Evolutionary conservation across 2,113 vertebrate genomes (phyloP), one percentile per base, ranked within the genome.

Genomic region (Pseudois nayaur): DNA sequence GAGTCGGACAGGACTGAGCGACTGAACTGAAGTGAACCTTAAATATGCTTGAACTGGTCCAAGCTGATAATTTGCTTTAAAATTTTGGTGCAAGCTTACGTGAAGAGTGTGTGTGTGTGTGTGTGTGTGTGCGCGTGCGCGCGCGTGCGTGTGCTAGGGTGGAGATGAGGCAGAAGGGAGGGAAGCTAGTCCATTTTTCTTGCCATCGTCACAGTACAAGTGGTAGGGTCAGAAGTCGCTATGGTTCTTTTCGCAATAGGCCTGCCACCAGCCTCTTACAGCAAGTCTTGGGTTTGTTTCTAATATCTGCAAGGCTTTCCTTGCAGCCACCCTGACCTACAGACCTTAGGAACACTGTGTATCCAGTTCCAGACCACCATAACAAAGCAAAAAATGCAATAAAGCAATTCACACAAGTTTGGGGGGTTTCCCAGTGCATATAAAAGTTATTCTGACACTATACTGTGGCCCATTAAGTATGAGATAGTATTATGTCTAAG

Each of bases 101-200:
- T 17, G 19, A 31, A 40, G 67, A 40, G 40, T 25, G 6, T 8
- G 52, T 17, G 21, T 27, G 29, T 4, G 71, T 21, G 21, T n/a
- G n/a, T n/a, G n/a, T n/a, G n/a, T 31, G 31, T 3, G 6, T 14
- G 5, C 17, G 27, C 3, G 15, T 12, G 59, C 36, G 0, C 0
- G 19, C 2, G 2, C 1, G 3, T 5, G 6, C 4, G 3, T 40
- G 45, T 40, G 7, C 31, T 40, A 48, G 91, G 52, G 93, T 98
- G 21, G 7, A 62, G 59, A 82, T 50, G 21, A 95, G 25, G 55
- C 8, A 2, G 11, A 94, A 91, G 33, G 12, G 11, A 81, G 9
- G 13, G 36, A 50, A 76, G 29, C 13, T 23, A 29, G 29, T 55
- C 14, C 12, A 8, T n/a, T 16, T 83, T 40, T 79, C 88, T 48